Evolutionary conservation across 2,797 vertebrate species (phyloP), one percentile per base, ranked within the genome.

Genomic region (Gobio occitaniae): DNA sequence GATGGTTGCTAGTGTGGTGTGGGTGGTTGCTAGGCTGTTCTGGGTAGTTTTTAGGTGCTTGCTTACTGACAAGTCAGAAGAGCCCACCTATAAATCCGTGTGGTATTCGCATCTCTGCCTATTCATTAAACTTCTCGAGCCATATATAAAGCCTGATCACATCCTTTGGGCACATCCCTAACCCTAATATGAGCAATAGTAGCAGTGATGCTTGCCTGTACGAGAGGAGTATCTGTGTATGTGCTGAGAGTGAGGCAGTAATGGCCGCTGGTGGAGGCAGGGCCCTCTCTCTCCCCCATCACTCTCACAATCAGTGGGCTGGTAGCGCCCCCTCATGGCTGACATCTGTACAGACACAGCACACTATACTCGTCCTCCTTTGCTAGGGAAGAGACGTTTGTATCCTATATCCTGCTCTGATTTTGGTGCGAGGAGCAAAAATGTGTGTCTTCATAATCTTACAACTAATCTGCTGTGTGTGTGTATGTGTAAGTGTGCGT

Each of bases 251-350:
- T 77, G 70, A 82, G 88, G 91, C 93, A 93, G 93, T 94, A 92
- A 94, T 94, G 94, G 92, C 93, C 68, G 89, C 84, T 91, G 87
- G 89, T 88, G 88, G 90, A 94, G 91, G 90, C 92, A 89, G 90
- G 90, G 93, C 89, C 90, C 88, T 93, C 90, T 89, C 90, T 89
- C 90, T 90, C 86, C 90, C 59, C 61, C 78, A 41, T 84, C 91
- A 90, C 89, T 92, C 88, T 89, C 89, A 89, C 85, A 78, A 89
- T 93, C 84, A 90, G 92, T 95, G 92, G 93, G 89, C 90, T 93
- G 93, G 93, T 91, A 94, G 93, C 94, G 93, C 95, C 95, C 94
- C 94, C 95, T 95, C 89, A 95, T 95, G 95, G 95, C 92, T 91
- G 91, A 93, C 90, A 90, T 91, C 88, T 93, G 92, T 90, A 91